Evolutionary conservation across 2,113 vertebrate genomes (phyloP).

Genomic region (Stercorarius parasiticus): DNA sequence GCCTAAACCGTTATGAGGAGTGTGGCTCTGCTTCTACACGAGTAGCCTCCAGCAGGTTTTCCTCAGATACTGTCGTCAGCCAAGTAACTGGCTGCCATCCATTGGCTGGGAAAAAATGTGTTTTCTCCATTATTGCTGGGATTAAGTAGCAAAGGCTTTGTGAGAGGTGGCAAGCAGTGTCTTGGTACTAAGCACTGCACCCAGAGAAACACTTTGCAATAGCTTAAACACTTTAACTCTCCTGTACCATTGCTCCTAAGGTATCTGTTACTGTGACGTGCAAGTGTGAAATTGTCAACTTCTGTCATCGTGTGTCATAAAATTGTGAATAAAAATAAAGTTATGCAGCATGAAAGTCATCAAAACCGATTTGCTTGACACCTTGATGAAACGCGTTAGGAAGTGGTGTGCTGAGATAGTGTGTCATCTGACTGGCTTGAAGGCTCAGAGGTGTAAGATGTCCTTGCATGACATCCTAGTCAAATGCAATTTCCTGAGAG

Average conservation of each 20-base stretch:
- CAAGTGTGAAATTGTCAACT: not conserved
- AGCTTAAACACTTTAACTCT: not conserved
- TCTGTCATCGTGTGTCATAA: not conserved
- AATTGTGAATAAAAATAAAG: not conserved
- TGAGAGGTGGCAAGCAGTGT: not conserved
- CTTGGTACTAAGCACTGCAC: not conserved
- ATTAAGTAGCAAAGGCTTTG: not conserved
- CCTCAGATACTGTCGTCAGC: not conserved
- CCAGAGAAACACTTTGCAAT: not conserved
- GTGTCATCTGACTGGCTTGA: not conserved
- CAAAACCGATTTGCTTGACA: not conserved
- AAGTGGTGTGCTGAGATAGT: not conserved
- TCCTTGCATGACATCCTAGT: not conserved
- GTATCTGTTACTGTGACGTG: not conserved
- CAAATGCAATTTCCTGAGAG: not conserved
- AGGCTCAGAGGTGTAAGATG: slow-evolving; percentile 22
- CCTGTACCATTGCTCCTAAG: not conserved
- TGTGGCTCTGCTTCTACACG: not conserved
- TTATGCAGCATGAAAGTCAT: not conserved
- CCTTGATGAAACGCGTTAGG: not conserved
- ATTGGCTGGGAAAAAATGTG: not conserved
- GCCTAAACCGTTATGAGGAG: fast-evolving
- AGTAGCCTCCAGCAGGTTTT: not conserved
- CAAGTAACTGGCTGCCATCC: not conserved
- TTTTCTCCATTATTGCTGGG: not conserved